Evolutionary conservation across 2,888 invertebrate genomes (phyloP), one percentile per base, ranked within the genome.

Genomic region (Drosophila mayaguana): DNA sequence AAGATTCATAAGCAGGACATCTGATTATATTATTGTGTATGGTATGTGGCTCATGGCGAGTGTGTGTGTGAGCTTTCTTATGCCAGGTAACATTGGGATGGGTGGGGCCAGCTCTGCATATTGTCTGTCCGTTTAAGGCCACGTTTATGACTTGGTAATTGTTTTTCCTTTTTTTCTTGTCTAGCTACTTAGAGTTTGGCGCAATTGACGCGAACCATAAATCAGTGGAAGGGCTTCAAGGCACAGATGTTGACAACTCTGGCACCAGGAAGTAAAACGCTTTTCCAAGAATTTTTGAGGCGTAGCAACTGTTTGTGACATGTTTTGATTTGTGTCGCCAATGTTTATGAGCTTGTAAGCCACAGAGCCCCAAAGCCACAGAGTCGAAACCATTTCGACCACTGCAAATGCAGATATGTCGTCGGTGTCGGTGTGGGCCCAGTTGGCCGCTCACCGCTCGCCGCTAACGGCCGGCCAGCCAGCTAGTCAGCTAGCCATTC

Each of bases 301-400:
- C 89, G 86, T 85, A 88, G 88, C 85, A 86, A 86, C 86, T 89
- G 86, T 89, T 86, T 88, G 89, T 86, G 86, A 85, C 86, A 86
- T 83, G 83, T 86, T 84, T 86, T 86, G 86, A 86, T 86, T 86
- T 86, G 86, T 86, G 86, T 89, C 77, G 83, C 76, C 86, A 83
- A 89, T 80, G 81, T 86, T 88, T 89, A 89, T 84, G 89, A 79
- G 84, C 87, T 80, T 67, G 83, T 78, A 74, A 77, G 77, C 70
- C 67, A 55, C 53, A 72, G 45, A 74, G 64, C 70, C 75, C 70
- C 40, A 57, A 18, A 50, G 14, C 38, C 46, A 57, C 46, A 28
- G 22, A 34, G 28, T 46, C 28, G 20, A 11, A 66, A 11, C 38
- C 61, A 50, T 63, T 69, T 57, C 28, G 20, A 25, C 25, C 48